Evolutionary conservation across 2,888 invertebrate species (phyloP), one percentile per base, ranked within the genome.

Genomic region (Shargacucullia verbasci): DNA sequence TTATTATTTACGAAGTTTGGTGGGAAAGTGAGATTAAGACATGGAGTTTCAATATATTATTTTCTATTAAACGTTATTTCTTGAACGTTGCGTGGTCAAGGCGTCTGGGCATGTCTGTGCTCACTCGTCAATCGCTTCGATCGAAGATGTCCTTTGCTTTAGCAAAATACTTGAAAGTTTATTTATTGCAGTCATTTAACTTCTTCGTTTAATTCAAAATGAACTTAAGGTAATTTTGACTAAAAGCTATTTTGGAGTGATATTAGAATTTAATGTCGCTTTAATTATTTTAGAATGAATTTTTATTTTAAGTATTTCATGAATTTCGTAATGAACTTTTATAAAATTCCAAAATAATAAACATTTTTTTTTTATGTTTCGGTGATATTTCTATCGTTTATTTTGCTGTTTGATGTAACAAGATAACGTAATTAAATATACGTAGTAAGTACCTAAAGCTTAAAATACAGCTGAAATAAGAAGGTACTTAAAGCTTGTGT

Each of bases 91-190:
- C 70, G 70, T 73, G 71, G 61, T 61, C 59, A 67, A 78, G 64
- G 72, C 72, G 72, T 72, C 59, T 55, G 77, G 70, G 66, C 79
- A 73, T 77, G 80, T 77, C 67, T 52, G 59, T 70, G 59, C 59
- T 78, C 73, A 76, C 78, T 76, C 62, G 77, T 79, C 79, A 79
- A 71, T 76, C 64, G 68, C 53, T 61, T 57, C 65, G 47, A 70
- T 68, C 59, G 45, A 41, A 62, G 46, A 61, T 58, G 50, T 70
- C 46, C 58, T 64, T 47, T 58, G 50, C 33, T 56, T 57, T 46
- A 49, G 60, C 49, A 38, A 61, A 45, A 54, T 54, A 62, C 41
- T 61, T 63, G 14, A 62, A 67, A 59, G 40, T 56, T 65, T 68
- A 69, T 64, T 69, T 54, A 58, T 46, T 14, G 12, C 48, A 33